phyloP scores from a whole-genome alignment of 1,140 invertebrate genomes.

The Spodoptera frugiperda region DNA sequence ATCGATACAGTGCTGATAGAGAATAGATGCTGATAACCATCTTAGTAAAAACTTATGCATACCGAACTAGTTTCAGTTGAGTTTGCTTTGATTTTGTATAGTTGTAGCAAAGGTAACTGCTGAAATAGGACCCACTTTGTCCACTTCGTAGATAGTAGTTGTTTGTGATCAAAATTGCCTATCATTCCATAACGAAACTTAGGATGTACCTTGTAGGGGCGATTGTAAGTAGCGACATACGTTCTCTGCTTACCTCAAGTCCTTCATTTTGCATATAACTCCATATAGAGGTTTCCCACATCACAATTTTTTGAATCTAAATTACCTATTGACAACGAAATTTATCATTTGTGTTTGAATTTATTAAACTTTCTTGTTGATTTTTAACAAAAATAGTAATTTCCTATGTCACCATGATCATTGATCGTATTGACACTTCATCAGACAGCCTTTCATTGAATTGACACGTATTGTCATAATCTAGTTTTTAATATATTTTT shows the following conservation, averaged over 20 bases:
- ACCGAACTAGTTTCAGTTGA: too few species aligned
- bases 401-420: conserved; percentile 49
- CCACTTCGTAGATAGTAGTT: too few species aligned
- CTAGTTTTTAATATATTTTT: conserved; percentile 1
- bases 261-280: conserved; percentile 50
- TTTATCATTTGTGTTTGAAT: conserved; percentile 41
- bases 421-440: conserved; percentile 35
- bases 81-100: too few species aligned
- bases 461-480: neutral
- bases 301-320: conserved; percentile 43
- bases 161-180: too few species aligned
- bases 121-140: too few species aligned
- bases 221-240: neutral
- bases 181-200: too few species aligned
- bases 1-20: too few species aligned
- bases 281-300: conserved; percentile 53
- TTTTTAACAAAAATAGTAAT: conserved; percentile 31
- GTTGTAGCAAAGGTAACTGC: too few species aligned
- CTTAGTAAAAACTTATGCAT: too few species aligned
- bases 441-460: neutral
- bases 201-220: too few species aligned
- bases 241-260: conserved; percentile 33
- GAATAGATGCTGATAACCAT: too few species aligned
- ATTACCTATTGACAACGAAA: conserved; percentile 37
- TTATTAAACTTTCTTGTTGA: conserved; percentile 31